phyloP scores from a whole-genome alignment of 2,113 vertebrate genomes.

The Pteruthius melanotis region DNA sequence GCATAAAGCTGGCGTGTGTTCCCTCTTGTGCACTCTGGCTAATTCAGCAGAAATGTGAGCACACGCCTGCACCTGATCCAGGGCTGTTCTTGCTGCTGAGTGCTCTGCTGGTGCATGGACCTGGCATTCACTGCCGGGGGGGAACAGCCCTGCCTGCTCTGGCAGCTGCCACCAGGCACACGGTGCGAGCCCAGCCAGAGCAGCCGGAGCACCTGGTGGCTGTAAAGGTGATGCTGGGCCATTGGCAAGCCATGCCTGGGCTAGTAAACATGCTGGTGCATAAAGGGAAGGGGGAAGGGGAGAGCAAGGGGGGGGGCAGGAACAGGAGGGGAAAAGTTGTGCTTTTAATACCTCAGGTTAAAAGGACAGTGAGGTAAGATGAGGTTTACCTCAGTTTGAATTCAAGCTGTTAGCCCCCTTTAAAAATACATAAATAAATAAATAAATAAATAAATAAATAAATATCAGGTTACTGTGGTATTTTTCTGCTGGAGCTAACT shows the following conservation, averaged over 20 bases:
- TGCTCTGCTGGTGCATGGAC: rapidly evolving
- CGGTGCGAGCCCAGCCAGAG: background rate
- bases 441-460: background rate
- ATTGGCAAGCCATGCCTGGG: background rate
- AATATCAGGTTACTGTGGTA: background rate
- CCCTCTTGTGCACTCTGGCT: background rate
- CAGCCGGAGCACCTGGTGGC: rapidly evolving
- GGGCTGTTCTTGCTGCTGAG: background rate
- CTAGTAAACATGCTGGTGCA: rapidly evolving
- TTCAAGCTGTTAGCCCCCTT: background rate
- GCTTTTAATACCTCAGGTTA: background rate
- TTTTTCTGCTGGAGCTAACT: background rate
- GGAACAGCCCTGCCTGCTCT: rapidly evolving
- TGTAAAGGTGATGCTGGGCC: background rate
- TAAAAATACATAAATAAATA: background rate
- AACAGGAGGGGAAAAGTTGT: background rate
- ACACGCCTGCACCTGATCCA: rapidly evolving
- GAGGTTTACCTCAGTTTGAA: background rate
- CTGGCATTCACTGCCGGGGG: background rate
- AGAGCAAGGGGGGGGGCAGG: rapidly evolving
- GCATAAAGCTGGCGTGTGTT: background rate
- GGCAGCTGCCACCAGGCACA: background rate
- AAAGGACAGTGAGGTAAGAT: background rate
- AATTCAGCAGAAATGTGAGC: background rate
- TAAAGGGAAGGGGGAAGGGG: background rate